Percentiles rank a stretch among this genome's conserved stretches.
phyloP scores from a whole-genome alignment of 2,888 invertebrate genomes.

The Torymus tubicola region DNA sequence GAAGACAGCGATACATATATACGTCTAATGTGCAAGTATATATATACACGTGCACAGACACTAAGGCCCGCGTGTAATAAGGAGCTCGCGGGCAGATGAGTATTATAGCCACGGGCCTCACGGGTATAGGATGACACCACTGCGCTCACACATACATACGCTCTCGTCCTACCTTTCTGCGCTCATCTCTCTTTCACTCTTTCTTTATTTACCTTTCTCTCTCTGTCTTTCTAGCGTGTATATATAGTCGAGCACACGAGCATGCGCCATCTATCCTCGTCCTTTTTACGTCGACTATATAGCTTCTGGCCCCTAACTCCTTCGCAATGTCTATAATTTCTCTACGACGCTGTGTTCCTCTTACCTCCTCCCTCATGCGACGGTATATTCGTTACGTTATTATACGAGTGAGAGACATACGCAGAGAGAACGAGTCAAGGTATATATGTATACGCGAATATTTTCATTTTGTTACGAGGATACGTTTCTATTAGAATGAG shows the following conservation, averaged over 20 bases:
- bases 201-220: neutral
- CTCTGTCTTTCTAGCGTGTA: neutral
- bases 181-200: neutral
- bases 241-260: neutral
- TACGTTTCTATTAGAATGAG: slow-evolving; percentile 16
- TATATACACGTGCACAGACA: slow-evolving; percentile 52
- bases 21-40: slow-evolving; percentile 27
- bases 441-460: neutral
- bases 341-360: neutral
- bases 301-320: slow-evolving; percentile 1
- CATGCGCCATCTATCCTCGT: neutral
- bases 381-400: slow-evolving; percentile 2
- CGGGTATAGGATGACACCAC: slow-evolving; percentile 74
- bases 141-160: slow-evolving; percentile 1
- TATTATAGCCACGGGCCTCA: slow-evolving; percentile 68
- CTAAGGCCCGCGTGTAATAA: slow-evolving; percentile 66
- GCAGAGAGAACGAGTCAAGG: neutral
- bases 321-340: slow-evolving; percentile 8
- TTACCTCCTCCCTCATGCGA: no score
- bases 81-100: slow-evolving; percentile 66
- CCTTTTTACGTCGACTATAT: slow-evolving; percentile 8
- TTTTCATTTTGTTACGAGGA: slow-evolving; percentile 10
- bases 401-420: neutral
- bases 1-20: neutral
- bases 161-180: neutral